phyloP scores from a whole-genome alignment of 2,113 vertebrate genomes.

The Leiothrix lutea region DNA sequence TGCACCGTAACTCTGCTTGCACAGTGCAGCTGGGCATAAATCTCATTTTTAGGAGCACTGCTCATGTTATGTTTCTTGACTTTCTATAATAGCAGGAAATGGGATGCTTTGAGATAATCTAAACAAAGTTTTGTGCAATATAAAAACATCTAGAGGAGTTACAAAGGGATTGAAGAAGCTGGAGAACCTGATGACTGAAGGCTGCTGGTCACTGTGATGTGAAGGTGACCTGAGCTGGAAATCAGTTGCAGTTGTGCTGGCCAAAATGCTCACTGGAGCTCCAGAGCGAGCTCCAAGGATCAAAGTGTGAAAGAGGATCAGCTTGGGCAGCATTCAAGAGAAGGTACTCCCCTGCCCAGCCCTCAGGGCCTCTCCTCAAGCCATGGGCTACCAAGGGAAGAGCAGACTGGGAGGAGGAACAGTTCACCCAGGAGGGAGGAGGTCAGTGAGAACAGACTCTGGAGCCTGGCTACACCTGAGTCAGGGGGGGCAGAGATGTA shows the following conservation, averaged over 20 bases:
- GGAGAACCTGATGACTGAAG: not conserved
- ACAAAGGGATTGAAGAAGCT: not conserved
- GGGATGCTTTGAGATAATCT: not conserved
- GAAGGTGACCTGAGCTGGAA: not conserved
- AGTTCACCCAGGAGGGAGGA: not conserved
- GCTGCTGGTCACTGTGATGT: not conserved
- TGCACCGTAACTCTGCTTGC: conserved; percentile 24
- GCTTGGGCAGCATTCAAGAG: not conserved
- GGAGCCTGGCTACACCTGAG: not conserved
- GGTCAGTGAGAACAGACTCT: not conserved
- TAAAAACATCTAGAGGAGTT: not conserved
- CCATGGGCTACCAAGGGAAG: not conserved
- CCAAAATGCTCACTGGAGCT: not conserved
- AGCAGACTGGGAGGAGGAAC: not conserved
- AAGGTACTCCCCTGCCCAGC: not conserved
- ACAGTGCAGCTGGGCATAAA: conserved; percentile 21
- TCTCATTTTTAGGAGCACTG: conserved; percentile 42
- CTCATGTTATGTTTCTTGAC: conserved; percentile 27
- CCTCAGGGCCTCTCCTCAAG: not conserved
- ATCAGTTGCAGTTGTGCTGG: not conserved
- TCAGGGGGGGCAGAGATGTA: not conserved
- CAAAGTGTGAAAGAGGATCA: not conserved
- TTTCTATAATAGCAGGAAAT: conserved; percentile 19
- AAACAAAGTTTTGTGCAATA: not conserved
- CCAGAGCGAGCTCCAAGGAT: not conserved